Conservation (phyloP, 2,888 invertebrate species). For the Habrosyne pyritoides region DNA sequence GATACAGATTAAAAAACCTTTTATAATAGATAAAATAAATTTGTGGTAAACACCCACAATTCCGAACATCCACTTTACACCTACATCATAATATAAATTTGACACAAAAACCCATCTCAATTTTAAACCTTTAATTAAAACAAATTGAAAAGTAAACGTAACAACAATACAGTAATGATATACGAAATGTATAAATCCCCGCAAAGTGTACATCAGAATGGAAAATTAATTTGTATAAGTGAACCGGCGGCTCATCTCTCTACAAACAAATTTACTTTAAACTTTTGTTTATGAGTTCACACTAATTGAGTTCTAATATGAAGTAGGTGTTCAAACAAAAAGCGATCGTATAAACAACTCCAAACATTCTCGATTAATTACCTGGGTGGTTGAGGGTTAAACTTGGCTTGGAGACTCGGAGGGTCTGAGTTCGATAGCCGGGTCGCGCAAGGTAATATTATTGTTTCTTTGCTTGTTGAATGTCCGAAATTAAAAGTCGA, state of each 20-base stretch:
- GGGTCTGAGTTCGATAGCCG: no score
- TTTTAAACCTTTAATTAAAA: background rate
- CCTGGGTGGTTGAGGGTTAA: no score
- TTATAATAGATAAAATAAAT: no score
- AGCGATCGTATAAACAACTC: background rate
- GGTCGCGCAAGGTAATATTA: no score
- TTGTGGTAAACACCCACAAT: no score
- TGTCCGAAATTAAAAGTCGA: no score
- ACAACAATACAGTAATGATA: background rate
- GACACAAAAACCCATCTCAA: background rate
- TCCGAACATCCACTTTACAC: background rate
- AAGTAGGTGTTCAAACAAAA: background rate
- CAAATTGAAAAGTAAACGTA: background rate
- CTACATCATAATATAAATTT: background rate
- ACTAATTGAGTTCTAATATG: background rate
- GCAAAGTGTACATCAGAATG: background rate
- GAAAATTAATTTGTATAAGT: constrained; percentile 2
- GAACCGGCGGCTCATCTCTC: background rate
- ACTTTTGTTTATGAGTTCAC: background rate
- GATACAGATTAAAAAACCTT: no score
- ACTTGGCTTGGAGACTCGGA: no score
- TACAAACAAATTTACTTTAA: background rate
- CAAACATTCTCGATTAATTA: no score
- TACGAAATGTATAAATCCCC: background rate
- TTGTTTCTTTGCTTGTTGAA: no score